A percentile compares a stretch with the other conserved stretches of the same genome.
Conservation (phyloP, 2,888 invertebrate species). For the Microplitis manilae region DNA sequence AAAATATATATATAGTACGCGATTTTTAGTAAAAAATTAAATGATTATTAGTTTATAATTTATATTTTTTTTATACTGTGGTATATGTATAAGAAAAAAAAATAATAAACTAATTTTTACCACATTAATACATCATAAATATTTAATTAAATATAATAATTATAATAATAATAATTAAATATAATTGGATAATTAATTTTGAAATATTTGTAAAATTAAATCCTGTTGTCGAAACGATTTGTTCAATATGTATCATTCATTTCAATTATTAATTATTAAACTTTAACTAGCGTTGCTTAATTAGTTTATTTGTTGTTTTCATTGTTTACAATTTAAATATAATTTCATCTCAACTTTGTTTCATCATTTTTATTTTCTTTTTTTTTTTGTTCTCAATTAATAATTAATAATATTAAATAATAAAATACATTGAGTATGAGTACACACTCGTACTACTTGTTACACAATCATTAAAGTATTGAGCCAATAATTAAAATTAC, state of each 20-base stretch:
- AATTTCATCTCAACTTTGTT: neutral
- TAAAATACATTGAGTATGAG: neutral
- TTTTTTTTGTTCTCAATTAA: conserved; percentile 5
- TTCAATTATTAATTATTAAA: conserved; percentile 6
- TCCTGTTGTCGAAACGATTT: conserved; percentile 37
- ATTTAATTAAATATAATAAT: neutral
- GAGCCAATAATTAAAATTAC: neutral
- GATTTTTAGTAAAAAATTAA: conserved; percentile 21
- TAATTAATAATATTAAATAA: neutral
- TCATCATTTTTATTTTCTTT: conserved; percentile 4
- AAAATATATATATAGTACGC: neutral
- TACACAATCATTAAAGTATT: neutral
- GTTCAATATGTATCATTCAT: conserved; percentile 25
- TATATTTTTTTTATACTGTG: conserved; percentile 8
- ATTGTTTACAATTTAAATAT: conserved; percentile 1
- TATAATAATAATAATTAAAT: conserved; percentile 8
- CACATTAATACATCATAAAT: neutral
- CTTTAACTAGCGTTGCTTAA: conserved; percentile 38
- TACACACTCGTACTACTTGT: neutral
- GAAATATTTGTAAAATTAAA: conserved; percentile 40
- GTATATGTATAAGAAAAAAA: conserved; percentile 30
- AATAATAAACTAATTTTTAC: conserved; percentile 4
- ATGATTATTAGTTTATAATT: neutral
- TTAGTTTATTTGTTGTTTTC: conserved; percentile 12
- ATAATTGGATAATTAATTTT: conserved; percentile 15